Percentiles rank a stretch among this genome's conserved stretches.
These are phyloP conservation scores for Phortica variegata DNA, from an alignment of 1,140 invertebrate species.

Conservation along the genomic window DNA sequence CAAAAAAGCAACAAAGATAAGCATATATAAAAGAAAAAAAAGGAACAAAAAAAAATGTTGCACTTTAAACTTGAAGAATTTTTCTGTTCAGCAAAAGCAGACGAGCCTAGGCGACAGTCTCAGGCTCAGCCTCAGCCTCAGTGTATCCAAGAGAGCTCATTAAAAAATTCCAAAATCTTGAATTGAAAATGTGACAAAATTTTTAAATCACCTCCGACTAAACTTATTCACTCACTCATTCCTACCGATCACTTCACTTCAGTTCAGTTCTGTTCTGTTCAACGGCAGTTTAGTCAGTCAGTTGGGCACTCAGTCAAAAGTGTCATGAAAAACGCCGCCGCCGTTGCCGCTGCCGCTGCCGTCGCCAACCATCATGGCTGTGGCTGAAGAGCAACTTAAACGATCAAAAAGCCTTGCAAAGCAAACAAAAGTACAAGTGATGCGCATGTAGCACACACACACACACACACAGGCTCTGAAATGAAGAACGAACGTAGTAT, in stretches of 20 bases:
- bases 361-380: no score
- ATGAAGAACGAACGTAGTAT: no score
- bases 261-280: slow-evolving; percentile 1
- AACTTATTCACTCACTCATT: slow-evolving; percentile 29
- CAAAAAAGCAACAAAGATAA: slow-evolving; percentile 14
- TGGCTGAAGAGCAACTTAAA: no score
- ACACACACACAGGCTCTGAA: no score
- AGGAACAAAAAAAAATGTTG: slow-evolving; percentile 12
- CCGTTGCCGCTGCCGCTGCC: no score
- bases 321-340: no score
- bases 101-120: slow-evolving; percentile 3
- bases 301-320: no score
- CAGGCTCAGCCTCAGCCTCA: slow-evolving; percentile 13
- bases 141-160: slow-evolving; percentile 53
- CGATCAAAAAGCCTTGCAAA: no score
- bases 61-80: slow-evolving; percentile 2
- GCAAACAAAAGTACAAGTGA: slow-evolving; percentile 52
- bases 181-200: slow-evolving; percentile 57
- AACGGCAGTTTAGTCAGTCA: no score
- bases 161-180: slow-evolving; percentile 57
- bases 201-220: slow-evolving; percentile 50
- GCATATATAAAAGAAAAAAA: slow-evolving; percentile 31
- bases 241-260: slow-evolving; percentile 10
- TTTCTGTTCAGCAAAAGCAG: slow-evolving; percentile 6
- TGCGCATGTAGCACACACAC: slow-evolving; percentile 52